Evolutionary conservation across 2,888 invertebrate genomes (phyloP).

Genomic region (Theretra japonica): DNA sequence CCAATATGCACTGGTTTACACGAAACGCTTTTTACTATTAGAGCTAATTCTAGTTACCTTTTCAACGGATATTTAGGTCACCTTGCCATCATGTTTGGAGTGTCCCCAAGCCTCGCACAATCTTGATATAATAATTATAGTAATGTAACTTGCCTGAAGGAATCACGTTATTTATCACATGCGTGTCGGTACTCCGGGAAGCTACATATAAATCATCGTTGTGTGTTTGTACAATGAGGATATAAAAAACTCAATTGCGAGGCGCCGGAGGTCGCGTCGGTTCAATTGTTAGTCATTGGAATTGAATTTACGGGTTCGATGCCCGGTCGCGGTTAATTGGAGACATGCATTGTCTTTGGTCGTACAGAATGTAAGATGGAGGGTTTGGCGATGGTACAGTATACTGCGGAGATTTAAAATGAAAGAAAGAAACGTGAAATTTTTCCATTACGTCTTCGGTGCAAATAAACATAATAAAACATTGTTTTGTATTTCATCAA

Average conservation of each 20-base stretch:
- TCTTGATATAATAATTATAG: no score
- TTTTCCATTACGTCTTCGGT: neutral
- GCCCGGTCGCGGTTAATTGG: conserved; percentile 45
- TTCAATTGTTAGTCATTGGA: conserved; percentile 51
- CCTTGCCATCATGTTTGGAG: no score
- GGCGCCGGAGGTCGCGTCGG: conserved; percentile 38
- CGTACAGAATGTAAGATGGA: conserved; percentile 35
- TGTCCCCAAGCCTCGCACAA: no score
- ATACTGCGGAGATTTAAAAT: neutral
- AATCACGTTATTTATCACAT: no score
- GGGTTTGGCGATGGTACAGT: conserved; percentile 4
- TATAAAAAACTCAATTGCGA: conserved; percentile 28
- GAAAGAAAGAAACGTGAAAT: neutral
- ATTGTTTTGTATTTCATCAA: no score
- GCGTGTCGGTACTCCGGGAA: conserved; percentile 32
- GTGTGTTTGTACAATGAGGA: conserved; percentile 20
- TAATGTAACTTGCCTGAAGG: no score
- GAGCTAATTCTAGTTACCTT: no score
- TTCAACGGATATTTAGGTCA: no score
- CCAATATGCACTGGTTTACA: no score
- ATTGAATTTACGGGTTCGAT: conserved; percentile 56
- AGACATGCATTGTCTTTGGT: conserved; percentile 32
- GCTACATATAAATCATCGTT: conserved; percentile 22
- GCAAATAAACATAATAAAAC: no score
- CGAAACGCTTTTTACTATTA: no score